Evolutionary conservation across 2,113 vertebrate genomes (phyloP).

Genomic region (Bufo bufo): DNA sequence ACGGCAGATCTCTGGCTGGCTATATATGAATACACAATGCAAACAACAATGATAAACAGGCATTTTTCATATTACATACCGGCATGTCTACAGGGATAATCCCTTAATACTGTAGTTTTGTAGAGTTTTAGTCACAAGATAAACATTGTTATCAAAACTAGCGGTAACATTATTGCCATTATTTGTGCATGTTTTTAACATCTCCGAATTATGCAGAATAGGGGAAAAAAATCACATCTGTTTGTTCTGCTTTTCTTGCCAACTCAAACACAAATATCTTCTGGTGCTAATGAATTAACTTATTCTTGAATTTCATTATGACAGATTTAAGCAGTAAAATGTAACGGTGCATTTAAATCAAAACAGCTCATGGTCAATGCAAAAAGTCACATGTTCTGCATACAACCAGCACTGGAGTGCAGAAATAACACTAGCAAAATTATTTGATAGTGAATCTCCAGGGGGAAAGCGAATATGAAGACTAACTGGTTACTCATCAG

Average conservation of each 20-base stretch:
- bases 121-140: constrained; percentile 8
- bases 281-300: constrained; percentile 48
- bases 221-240: constrained; percentile 25
- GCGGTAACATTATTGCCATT: constrained; percentile 23
- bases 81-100: neutral
- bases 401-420: neutral
- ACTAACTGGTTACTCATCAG: neutral
- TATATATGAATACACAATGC: constrained; percentile 13
- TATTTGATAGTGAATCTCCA: neutral
- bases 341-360: constrained; percentile 44
- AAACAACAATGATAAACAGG: constrained; percentile 5
- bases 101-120: constrained; percentile 8
- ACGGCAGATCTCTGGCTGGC: neutral
- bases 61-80: neutral
- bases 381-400: neutral
- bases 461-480: neutral
- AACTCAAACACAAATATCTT: constrained; percentile 48
- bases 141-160: constrained; percentile 18
- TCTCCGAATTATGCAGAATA: constrained; percentile 33
- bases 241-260: constrained; percentile 31
- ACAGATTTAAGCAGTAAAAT: constrained; percentile 30
- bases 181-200: constrained; percentile 18
- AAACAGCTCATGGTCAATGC: constrained; percentile 33
- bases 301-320: constrained; percentile 33
- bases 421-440: neutral